Conservation (phyloP, 1,140 invertebrate genomes). For the Trissolcus basalis region DNA sequence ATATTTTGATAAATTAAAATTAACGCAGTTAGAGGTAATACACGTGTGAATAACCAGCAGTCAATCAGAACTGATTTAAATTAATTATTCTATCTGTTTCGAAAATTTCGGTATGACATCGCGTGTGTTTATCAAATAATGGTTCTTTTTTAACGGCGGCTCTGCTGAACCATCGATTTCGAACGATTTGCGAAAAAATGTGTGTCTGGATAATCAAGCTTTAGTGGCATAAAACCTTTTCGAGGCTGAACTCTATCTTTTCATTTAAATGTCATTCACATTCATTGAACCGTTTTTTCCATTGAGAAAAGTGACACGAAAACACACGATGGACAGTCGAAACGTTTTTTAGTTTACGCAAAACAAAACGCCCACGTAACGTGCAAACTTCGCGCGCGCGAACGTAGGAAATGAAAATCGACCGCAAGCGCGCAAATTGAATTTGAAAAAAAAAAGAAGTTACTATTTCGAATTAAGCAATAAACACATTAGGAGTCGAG, state of each 20-base stretch:
- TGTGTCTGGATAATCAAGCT: constrained; percentile 13
- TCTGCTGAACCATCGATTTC: not conserved
- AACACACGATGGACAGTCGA: constrained; percentile 11
- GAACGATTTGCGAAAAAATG: constrained; percentile 6
- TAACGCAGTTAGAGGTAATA: too few relatives aligned
- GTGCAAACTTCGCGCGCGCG: not conserved
- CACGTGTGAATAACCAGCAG: too few relatives aligned
- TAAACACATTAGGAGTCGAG: too few relatives aligned
- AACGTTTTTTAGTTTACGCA: constrained; percentile 1
- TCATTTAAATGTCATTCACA: constrained; percentile 32
- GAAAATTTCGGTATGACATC: too few relatives aligned
- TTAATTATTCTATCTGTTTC: too few relatives aligned
- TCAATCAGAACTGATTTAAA: too few relatives aligned
- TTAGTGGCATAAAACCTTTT: constrained; percentile 10
- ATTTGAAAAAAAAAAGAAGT: too few relatives aligned
- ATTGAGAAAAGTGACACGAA: constrained; percentile 28
- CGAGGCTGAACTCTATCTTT: constrained; percentile 6
- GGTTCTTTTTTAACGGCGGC: not conserved
- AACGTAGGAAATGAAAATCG: not conserved
- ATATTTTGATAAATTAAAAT: too few relatives aligned
- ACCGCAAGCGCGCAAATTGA: too few relatives aligned
- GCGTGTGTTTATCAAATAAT: constrained; percentile 4
- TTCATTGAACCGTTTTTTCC: constrained; percentile 20
- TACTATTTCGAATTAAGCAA: too few relatives aligned
- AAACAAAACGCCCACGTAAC: not conserved